Evolutionary conservation across 2,888 invertebrate genomes (phyloP).

Genomic region (Petrolisthes manimaculis): DNA sequence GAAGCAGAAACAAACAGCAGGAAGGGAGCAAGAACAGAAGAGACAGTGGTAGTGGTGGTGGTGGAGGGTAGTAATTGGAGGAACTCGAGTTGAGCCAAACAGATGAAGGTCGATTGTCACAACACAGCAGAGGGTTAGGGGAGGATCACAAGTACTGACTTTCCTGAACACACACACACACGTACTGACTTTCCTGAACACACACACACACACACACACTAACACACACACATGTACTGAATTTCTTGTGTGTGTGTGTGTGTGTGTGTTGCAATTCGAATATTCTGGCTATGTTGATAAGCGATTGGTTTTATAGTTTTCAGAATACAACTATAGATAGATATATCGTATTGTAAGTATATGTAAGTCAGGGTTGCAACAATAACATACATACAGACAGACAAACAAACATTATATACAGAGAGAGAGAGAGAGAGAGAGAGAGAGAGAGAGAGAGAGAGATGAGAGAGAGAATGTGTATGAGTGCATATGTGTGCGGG

Average conservation of each 20-base stretch:
- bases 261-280: neutral
- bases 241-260: too few relatives aligned
- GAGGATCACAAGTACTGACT: neutral
- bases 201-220: too few relatives aligned
- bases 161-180: neutral
- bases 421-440: neutral
- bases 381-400: neutral
- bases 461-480: neutral
- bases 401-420: conserved; percentile 20
- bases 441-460: neutral
- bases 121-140: neutral
- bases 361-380: neutral
- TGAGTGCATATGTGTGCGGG: too few relatives aligned
- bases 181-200: too few relatives aligned
- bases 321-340: neutral
- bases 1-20: neutral
- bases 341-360: conserved; percentile 4
- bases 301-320: neutral
- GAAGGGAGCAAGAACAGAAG: neutral
- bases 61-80: neutral
- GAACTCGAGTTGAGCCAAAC: too few relatives aligned
- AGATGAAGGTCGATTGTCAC: neutral
- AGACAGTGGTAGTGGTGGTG: neutral
- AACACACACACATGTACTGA: too few relatives aligned
- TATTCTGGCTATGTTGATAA: neutral